Evolutionary conservation across 2,888 invertebrate species (phyloP).

Genomic region (Microplitis deprimator): DNA sequence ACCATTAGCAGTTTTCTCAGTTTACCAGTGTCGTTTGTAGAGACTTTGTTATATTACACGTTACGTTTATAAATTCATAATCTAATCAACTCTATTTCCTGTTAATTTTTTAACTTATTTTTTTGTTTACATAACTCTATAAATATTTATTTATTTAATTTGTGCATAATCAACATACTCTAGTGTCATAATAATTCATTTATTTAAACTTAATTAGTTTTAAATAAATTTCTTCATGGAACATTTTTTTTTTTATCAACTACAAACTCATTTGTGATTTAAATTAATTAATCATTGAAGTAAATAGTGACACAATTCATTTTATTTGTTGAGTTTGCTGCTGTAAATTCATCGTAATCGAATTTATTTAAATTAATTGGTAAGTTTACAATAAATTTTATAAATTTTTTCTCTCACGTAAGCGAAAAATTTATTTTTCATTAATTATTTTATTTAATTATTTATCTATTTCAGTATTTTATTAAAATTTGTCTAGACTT

Average conservation of each 20-base stretch:
- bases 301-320: neutral
- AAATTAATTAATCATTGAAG: neutral
- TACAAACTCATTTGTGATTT: neutral
- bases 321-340: neutral
- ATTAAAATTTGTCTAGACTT: neutral
- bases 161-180: neutral
- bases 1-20: slow-evolving; percentile 32
- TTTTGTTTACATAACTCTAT: slow-evolving; percentile 13
- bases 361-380: neutral
- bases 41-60: slow-evolving; percentile 22
- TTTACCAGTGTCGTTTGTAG: slow-evolving; percentile 33
- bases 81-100: slow-evolving; percentile 17
- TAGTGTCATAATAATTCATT: neutral
- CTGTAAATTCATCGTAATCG: neutral
- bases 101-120: slow-evolving; percentile 8
- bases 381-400: neutral
- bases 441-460: neutral
- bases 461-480: neutral
- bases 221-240: neutral
- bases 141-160: slow-evolving; percentile 7
- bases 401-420: too few relatives aligned
- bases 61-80: slow-evolving; percentile 20
- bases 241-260: neutral
- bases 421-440: too few relatives aligned
- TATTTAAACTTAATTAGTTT: neutral